Conservation (phyloP, 2,113 vertebrate species). For the Chionodraco myersi region DNA sequence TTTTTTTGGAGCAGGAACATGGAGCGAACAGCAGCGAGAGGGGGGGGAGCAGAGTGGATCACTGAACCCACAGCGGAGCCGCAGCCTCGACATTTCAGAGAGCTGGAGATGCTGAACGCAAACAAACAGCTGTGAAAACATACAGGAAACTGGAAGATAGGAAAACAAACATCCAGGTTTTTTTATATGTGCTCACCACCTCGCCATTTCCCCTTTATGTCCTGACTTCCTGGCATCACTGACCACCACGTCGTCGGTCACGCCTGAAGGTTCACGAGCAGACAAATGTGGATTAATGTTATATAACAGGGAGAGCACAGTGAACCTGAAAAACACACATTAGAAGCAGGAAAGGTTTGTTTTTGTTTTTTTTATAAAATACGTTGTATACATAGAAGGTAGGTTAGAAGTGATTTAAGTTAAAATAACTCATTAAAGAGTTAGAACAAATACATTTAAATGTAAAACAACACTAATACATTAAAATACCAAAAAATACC, state of each 20-base stretch:
- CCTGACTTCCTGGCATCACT: slow-evolving; percentile 72
- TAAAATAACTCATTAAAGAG: too few relatives aligned
- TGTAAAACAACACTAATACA: too few relatives aligned
- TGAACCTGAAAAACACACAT: background rate
- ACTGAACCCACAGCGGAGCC: slow-evolving; percentile 79
- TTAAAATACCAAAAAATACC: too few relatives aligned
- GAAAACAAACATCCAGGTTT: too few relatives aligned
- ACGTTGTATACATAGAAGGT: too few relatives aligned
- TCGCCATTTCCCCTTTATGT: slow-evolving; percentile 78
- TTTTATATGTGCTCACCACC: slow-evolving; percentile 81
- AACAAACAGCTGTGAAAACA: background rate
- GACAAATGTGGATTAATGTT: background rate
- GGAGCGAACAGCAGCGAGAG: slow-evolving; percentile 81
- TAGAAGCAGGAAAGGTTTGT: background rate
- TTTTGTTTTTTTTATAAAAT: too few relatives aligned
- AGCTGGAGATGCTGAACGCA: slow-evolving; percentile 83
- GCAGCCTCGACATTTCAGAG: slow-evolving; percentile 86
- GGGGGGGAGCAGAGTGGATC: slow-evolving; percentile 81
- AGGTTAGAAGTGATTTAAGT: too few relatives aligned
- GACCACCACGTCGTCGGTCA: slow-evolving; percentile 82
- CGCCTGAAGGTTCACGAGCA: slow-evolving; percentile 77
- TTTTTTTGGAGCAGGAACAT: slow-evolving; percentile 89
- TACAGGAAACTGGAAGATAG: background rate
- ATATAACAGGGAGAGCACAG: background rate
- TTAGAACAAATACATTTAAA: too few relatives aligned